These are phyloP conservation scores for Catharus bicknelli DNA, from an alignment of 2,113 vertebrate species.

Conservation along the genomic window DNA sequence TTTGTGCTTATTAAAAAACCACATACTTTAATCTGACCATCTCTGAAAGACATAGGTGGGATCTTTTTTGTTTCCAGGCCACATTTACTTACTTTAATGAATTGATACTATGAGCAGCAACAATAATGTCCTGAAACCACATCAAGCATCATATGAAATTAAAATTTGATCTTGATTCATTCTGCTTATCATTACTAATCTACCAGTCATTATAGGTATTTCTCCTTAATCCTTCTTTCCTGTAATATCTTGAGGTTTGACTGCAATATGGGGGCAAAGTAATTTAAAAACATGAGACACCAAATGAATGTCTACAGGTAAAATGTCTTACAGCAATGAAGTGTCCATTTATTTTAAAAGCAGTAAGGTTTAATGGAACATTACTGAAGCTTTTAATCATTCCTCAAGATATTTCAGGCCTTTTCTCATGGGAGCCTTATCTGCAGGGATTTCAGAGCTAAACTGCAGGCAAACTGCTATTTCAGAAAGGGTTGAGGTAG, in stretches of 20 bases:
- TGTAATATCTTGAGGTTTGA: conserved; percentile 42
- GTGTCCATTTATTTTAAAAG: conserved; percentile 68
- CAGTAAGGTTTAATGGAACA: conserved; percentile 69
- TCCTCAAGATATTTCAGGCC: conserved; percentile 55
- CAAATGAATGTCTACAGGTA: conserved; percentile 53
- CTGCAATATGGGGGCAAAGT: conserved; percentile 12
- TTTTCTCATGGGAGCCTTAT: conserved; percentile 52
- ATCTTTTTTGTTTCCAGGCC: conserved; percentile 26
- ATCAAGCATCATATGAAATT: conserved; percentile 27
- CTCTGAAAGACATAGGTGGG: conserved; percentile 29
- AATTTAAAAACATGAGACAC: conserved; percentile 36
- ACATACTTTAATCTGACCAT: conserved; percentile 30
- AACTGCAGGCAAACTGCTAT: conserved; percentile 39
- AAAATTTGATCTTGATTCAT: conserved; percentile 21
- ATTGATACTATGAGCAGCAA: conserved; percentile 6
- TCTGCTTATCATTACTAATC: conserved; percentile 29
- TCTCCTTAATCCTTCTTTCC: conserved; percentile 52
- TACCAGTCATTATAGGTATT: conserved; percentile 43
- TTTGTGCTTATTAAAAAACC: conserved; percentile 38
- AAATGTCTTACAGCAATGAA: conserved; percentile 62
- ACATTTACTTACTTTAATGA: conserved; percentile 60
- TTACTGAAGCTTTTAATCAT: conserved; percentile 76
- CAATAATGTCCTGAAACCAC: conserved; percentile 23
- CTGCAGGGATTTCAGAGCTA: conserved; percentile 42
- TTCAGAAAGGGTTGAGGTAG: conserved; percentile 41